Evolutionary conservation across 2,888 invertebrate genomes (phyloP).

Genomic region (Rotaria socialis): DNA sequence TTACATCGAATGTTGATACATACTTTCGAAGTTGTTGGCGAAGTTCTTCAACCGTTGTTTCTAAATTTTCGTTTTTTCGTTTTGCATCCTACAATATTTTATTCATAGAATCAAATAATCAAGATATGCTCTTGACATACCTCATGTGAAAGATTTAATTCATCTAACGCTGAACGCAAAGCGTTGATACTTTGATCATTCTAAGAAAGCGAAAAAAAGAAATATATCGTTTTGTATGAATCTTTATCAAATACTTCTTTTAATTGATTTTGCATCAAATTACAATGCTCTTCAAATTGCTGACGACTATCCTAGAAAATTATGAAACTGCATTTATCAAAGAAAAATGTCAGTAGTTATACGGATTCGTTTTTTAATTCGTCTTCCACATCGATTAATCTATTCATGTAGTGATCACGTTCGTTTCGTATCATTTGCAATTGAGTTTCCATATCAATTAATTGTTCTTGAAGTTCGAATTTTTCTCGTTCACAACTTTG

Average conservation of each 20-base stretch:
- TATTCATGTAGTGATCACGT: background rate
- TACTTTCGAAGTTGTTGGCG: slow-evolving; percentile 22
- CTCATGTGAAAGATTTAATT: background rate
- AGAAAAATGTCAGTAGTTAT: background rate
- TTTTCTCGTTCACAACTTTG: slow-evolving; percentile 16
- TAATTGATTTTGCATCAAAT: background rate
- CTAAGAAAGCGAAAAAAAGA: background rate
- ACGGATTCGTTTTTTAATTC: background rate
- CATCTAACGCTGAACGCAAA: background rate
- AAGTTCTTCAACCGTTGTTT: background rate
- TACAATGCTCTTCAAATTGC: background rate
- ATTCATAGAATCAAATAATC: background rate
- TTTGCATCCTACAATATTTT: background rate
- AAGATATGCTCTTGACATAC: background rate
- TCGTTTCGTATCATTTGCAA: background rate
- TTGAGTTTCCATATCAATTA: background rate
- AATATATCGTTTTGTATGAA: too few species aligned
- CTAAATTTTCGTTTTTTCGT: background rate
- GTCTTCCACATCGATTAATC: background rate
- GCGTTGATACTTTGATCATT: background rate
- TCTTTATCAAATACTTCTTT: background rate
- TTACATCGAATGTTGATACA: background rate
- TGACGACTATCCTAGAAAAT: background rate
- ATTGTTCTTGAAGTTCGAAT: background rate
- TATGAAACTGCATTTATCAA: too few species aligned